Evolutionary conservation across 1,140 invertebrate species (phyloP).

Genomic region (Lanistes nyassanus): DNA sequence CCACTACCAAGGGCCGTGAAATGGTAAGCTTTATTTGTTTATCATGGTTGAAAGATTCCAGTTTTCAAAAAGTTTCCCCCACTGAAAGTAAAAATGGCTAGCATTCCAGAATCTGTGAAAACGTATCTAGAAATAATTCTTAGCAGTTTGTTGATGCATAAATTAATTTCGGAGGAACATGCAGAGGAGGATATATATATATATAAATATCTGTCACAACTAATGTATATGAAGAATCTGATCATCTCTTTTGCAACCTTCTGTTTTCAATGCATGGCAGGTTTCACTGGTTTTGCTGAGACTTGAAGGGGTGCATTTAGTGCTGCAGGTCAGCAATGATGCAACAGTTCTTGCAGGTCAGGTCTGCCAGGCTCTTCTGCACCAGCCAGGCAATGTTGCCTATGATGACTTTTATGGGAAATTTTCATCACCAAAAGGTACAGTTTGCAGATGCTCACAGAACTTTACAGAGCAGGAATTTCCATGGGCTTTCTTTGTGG

Average conservation of each 20-base stretch:
- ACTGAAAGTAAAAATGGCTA: background rate
- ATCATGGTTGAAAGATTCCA: too few relatives aligned
- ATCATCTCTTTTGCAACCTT: background rate
- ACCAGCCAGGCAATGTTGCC: conserved; percentile 87
- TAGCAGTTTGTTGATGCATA: background rate
- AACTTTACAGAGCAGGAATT: too few relatives aligned
- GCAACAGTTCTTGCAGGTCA: conserved; percentile 81
- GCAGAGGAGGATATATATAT: too few relatives aligned
- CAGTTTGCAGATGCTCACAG: too few relatives aligned
- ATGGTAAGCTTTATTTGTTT: conserved; percentile 35
- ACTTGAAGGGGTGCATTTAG: conserved; percentile 82
- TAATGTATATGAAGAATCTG: background rate
- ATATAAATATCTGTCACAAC: too few relatives aligned
- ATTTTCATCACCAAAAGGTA: conserved; percentile 48
- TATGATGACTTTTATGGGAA: conserved; percentile 90
- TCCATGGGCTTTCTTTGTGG: too few relatives aligned
- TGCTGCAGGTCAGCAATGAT: conserved; percentile 82
- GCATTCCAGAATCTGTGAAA: background rate
- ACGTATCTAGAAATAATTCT: background rate
- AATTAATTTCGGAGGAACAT: too few relatives aligned
- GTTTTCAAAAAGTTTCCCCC: background rate
- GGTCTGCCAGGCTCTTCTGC: conserved; percentile 78
- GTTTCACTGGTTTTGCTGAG: conserved; percentile 85
- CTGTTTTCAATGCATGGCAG: conserved; percentile 66
- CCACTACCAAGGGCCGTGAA: conserved; percentile 52